Evolutionary conservation across 2,797 vertebrate species (phyloP).

Genomic region (Hemitrygon akajei): DNA sequence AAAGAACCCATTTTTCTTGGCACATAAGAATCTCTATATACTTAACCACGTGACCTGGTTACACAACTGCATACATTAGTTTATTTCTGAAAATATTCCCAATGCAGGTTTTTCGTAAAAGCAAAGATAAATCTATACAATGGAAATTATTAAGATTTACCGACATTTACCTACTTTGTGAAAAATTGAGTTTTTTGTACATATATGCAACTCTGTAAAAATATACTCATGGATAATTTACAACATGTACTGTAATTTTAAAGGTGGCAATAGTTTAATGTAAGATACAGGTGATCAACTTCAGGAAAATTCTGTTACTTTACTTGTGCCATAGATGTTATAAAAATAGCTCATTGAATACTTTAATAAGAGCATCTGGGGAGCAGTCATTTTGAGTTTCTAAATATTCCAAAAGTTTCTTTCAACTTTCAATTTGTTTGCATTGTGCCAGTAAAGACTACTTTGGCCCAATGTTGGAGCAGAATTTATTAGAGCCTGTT

Average conservation of each 20-base stretch:
- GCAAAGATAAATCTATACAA: neutral
- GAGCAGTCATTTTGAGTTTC: neutral
- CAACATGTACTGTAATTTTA: no score
- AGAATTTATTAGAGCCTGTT: no score
- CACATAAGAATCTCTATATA: no score
- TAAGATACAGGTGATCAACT: neutral
- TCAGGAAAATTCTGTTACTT: neutral
- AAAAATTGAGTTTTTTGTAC: no score
- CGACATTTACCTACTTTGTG: no score
- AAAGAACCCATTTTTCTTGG: no score
- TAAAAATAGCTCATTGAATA: neutral
- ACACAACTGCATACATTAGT: neutral
- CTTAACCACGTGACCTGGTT: no score
- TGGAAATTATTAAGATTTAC: neutral
- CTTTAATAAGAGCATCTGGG: neutral
- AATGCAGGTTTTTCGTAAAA: neutral
- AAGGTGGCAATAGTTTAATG: neutral
- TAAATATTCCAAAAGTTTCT: neutral
- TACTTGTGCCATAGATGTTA: neutral
- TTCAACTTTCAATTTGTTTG: neutral
- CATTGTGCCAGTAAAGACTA: neutral
- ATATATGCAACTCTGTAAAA: no score
- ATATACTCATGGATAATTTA: no score
- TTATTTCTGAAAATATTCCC: neutral
- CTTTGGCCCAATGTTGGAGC: neutral